Evolutionary conservation across 2,888 invertebrate genomes (phyloP), one percentile per base, ranked within the genome.

Genomic region (Ametastegia equiseti): DNA sequence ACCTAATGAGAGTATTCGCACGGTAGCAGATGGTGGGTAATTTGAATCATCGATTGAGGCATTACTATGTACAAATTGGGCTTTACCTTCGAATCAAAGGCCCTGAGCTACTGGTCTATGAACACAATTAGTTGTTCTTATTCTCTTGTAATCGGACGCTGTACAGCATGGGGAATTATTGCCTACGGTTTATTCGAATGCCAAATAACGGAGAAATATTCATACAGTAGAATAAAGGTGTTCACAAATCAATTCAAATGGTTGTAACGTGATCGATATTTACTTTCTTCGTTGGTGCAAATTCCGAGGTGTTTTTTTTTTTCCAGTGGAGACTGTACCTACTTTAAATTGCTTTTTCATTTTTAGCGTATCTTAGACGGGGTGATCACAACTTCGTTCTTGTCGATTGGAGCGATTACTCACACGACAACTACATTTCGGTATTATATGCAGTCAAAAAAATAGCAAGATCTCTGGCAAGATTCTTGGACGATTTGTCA

Each of bases 1-100:
- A 1, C 19, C 73, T 0, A 84, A 85, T 79, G 86, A 87, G 71
- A 87, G 87, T 81, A 57, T 86, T 19, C 84, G 75, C 78, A 87
- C 86, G 0, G 33, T 87, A 2, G 83, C 87, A 30, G 83, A 82
- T 81, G 87, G 88, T 87, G 83, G 13, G 50, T 47, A 63, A 79
- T 63, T 42, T 42, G 30, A 79, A n/a, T 65, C 39, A 79, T 79
- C 30, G 13, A 63, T 7, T 67, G 23, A n/a, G 19, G 39, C 19
- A 39, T 3, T 39, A 39, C 13, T 39, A 1, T n/a, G n/a, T n/a
- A 67, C 39, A 19, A 73, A 45, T 73, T 30, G 30, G 30, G 30
- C 30, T 60, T 15, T 15, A 30, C 5, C 15, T 30, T 15, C 6
- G 4, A 60, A 15, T 60, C 30, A 30, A 60, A 60, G 23, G 5